Percentiles rank a stretch among this genome's conserved stretches.
These are phyloP conservation scores for Cygnus atratus DNA, from an alignment of 2,113 vertebrate species.

Conservation along the genomic window DNA sequence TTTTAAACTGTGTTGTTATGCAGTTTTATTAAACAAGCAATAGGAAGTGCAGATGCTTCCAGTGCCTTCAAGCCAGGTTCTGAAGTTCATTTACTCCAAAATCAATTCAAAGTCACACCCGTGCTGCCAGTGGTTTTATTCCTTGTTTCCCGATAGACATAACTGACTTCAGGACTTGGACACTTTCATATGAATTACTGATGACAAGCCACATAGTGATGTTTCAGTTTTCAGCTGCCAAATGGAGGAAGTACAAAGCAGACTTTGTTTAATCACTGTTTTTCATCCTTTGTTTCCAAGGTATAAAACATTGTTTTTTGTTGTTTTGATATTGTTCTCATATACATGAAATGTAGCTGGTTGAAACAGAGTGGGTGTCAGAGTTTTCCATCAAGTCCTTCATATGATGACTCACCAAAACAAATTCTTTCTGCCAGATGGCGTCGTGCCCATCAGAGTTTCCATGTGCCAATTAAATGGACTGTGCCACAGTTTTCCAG, in stretches of 20 bases:
- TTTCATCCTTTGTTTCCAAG: background rate
- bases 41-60: background rate
- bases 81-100: background rate
- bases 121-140: too few species aligned
- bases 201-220: background rate
- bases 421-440: background rate
- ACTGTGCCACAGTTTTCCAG: background rate
- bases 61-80: background rate
- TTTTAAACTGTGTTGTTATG: background rate
- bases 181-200: background rate
- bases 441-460: background rate
- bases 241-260: background rate
- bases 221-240: background rate
- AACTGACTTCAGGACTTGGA: background rate
- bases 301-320: background rate
- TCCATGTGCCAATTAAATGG: rapidly evolving
- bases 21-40: background rate
- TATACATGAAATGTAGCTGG: background rate
- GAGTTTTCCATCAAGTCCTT: background rate
- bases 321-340: background rate
- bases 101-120: background rate
- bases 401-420: background rate
- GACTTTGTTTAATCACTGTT: background rate
- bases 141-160: background rate
- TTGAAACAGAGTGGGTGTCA: background rate